Evolutionary conservation across 2,888 invertebrate species (phyloP).

Genomic region (Polyploca ridens): DNA sequence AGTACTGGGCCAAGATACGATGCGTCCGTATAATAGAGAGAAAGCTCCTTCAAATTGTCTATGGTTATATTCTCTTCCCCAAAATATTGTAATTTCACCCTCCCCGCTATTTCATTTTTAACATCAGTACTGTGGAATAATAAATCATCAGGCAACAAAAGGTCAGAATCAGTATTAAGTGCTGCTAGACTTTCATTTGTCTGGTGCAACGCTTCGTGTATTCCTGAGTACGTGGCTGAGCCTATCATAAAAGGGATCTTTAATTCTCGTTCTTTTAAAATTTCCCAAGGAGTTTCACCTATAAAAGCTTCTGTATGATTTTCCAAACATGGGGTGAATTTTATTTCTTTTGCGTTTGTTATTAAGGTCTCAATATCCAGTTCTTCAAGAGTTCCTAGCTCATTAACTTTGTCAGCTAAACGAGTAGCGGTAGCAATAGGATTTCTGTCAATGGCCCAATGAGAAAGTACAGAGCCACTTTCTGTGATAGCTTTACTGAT

Average conservation of each 20-base stretch:
- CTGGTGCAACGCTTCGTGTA: slow-evolving; percentile 51
- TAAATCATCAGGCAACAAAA: slow-evolving; percentile 62
- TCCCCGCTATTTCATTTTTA: slow-evolving; percentile 35
- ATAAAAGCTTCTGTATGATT: slow-evolving; percentile 47
- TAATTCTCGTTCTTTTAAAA: slow-evolving; percentile 42
- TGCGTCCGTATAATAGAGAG: slow-evolving; percentile 61
- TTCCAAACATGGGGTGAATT: slow-evolving; percentile 63
- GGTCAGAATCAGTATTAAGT: slow-evolving; percentile 47
- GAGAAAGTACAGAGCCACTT: slow-evolving; percentile 66
- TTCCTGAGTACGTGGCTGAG: slow-evolving; percentile 60
- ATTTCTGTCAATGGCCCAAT: slow-evolving; percentile 65
- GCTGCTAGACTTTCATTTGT: slow-evolving; percentile 40
- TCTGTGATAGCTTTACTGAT: slow-evolving; percentile 68
- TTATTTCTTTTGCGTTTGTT: slow-evolving; percentile 40
- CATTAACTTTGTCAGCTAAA: slow-evolving; percentile 61
- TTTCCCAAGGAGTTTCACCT: slow-evolving; percentile 54
- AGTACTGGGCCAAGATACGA: slow-evolving; percentile 61
- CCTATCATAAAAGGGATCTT: slow-evolving; percentile 62
- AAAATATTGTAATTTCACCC: slow-evolving; percentile 60
- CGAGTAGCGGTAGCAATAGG: slow-evolving; percentile 48
- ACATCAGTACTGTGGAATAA: slow-evolving; percentile 41
- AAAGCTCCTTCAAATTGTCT: slow-evolving; percentile 40
- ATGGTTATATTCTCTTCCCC: slow-evolving; percentile 42
- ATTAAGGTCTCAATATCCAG: slow-evolving; percentile 40
- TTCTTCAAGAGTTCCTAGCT: slow-evolving; percentile 29